Evolutionary conservation across 2,888 invertebrate species (phyloP), one percentile per base, ranked within the genome.

Genomic region (Rotaria magnacalcarata): DNA sequence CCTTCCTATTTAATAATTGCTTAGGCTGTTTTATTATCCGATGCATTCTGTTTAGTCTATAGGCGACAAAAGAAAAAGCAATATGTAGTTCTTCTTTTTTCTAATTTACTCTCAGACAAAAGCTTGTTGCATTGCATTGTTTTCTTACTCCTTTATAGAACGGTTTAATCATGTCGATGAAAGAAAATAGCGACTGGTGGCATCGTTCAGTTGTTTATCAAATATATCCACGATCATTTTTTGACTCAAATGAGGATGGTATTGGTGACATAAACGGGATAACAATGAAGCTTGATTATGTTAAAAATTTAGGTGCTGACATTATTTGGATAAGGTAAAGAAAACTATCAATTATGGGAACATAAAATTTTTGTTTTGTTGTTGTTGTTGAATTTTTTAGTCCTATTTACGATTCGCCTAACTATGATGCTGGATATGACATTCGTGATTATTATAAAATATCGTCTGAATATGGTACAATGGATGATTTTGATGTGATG

Each of bases 401-500:
- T n/a, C 90, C 89, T 8, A 87, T 89, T 75, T 87, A 88, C 85
- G 27, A 86, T 27, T 84, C 60, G 24, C 87, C 88, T 24, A 84
- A 84, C 5, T 86, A 87, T 21, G 60, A 56, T 84, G 87, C 54
- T 50, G 88, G 89, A 21, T 87, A n/a, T 88, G 94, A 94, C 89
- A 92, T 94, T 16, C 93, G 93, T 7, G 94, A 93, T 84, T 91
- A 95, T 85, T 92, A 93, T 10, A 92, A 93, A 60, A 93, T 96
- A 60, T 94, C 94, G 88, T 92, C 92, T 47, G 93, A 93, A 87
- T 90, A 96, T 87, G 96, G 96, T 6, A 93, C 92, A 14, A 89
- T 94, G 41, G 92, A 93, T 85, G 95, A 95, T 90, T 93, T 96
- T 88, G 92, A 93, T 86, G 92, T 92, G 74, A 91, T 96, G 74